Evolutionary conservation across 1,140 invertebrate species (phyloP).

Genomic region (Cydia splendana): DNA sequence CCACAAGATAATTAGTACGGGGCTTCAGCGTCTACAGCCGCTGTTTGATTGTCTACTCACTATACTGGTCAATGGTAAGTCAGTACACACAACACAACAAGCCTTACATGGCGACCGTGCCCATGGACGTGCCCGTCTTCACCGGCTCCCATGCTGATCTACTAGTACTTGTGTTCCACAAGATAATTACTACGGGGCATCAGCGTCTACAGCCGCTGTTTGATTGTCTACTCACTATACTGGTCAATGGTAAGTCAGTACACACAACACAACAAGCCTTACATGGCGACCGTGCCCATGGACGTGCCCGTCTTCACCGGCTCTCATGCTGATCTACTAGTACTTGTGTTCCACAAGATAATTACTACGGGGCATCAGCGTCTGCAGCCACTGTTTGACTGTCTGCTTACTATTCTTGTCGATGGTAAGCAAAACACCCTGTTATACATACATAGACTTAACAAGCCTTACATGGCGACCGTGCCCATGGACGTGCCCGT

Average conservation of each 20-base stretch:
- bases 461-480: constrained; percentile 98
- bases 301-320: constrained; percentile 99
- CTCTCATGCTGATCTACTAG: constrained; percentile 98
- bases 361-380: constrained; percentile 99
- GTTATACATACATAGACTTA: too few relatives aligned
- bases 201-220: too few relatives aligned
- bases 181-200: too few relatives aligned
- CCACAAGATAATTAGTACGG: constrained; percentile 99
- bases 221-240: too few relatives aligned
- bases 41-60: constrained; percentile 99
- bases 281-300: constrained; percentile 97
- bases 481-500: too few relatives aligned
- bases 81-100: constrained; percentile 89
- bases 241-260: too few relatives aligned
- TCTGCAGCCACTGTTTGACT: constrained; percentile 98
- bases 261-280: constrained; percentile 95
- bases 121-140: constrained; percentile 99
- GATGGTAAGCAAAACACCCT: constrained; percentile 89
- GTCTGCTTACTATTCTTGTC: constrained; percentile 98
- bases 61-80: constrained; percentile 96
- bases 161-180: constrained; percentile 97
- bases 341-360: constrained; percentile 99
- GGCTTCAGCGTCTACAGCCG: constrained; percentile 97
- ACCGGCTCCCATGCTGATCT: constrained; percentile 99
- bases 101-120: constrained; percentile 97